Percentiles rank a stretch among this genome's conserved stretches.
phyloP scores from a whole-genome alignment of 2,888 invertebrate species.

The Leucophenga montana region DNA sequence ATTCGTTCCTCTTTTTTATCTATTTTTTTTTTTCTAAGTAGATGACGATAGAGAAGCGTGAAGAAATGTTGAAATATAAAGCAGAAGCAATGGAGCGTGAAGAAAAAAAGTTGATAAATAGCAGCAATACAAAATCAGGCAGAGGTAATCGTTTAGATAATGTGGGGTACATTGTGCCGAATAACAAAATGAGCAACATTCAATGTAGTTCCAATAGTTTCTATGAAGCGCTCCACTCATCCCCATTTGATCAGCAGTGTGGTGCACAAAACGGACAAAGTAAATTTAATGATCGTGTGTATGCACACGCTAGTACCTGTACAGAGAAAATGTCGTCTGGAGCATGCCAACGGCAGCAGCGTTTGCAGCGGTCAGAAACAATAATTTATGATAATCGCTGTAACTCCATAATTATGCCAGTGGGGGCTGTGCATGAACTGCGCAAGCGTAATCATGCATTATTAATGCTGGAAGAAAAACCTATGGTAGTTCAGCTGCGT shows the following conservation, averaged over 20 bases:
- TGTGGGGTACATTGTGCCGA: not conserved
- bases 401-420: conserved; percentile 51
- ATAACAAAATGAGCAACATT: not conserved
- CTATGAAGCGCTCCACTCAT: conserved; percentile 8
- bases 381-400: conserved; percentile 66
- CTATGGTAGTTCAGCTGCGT: too few relatives aligned
- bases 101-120: conserved; percentile 33
- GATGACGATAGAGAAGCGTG: conserved; percentile 68
- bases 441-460: not conserved
- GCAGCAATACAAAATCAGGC: not conserved
- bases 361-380: conserved; percentile 64
- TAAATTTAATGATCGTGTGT: conserved; percentile 25
- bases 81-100: conserved; percentile 62
- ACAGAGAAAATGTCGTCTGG: conserved; percentile 17
- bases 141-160: not conserved
- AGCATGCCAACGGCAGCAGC: conserved; percentile 43
- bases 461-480: too few relatives aligned
- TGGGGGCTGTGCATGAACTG: conserved; percentile 33
- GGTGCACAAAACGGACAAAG: not conserved
- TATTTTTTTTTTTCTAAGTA: conserved; percentile 38
- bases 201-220: not conserved
- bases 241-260: conserved; percentile 18
- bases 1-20: too few relatives aligned
- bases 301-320: conserved; percentile 11
- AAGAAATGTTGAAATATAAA: conserved; percentile 60